Conservation (phyloP, 2,888 invertebrate genomes). For the Molanna angustata region DNA sequence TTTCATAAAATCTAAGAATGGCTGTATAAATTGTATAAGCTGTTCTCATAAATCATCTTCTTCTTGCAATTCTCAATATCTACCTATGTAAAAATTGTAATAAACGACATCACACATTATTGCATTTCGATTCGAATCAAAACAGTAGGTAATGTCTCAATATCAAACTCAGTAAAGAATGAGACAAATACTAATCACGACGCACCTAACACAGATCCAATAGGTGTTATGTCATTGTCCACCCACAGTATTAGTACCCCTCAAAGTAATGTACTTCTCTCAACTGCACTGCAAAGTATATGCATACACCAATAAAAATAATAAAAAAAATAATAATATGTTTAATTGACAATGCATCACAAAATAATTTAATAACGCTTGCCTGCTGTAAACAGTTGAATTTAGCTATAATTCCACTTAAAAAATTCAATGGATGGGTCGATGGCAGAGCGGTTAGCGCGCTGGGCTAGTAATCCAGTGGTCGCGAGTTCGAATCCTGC, state of each 20-base stretch:
- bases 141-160: too few relatives aligned
- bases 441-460: too few relatives aligned
- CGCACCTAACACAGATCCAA: not conserved
- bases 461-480: too few relatives aligned
- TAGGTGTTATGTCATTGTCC: not conserved
- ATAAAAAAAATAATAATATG: too few relatives aligned
- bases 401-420: not conserved
- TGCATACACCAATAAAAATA: not conserved
- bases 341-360: too few relatives aligned
- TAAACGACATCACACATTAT: slow-evolving; percentile 1
- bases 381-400: slow-evolving; percentile 2
- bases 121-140: not conserved
- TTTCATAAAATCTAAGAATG: slow-evolving; percentile 2
- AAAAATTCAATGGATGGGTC: not conserved
- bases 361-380: slow-evolving; percentile 3
- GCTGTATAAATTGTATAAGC: slow-evolving; percentile 1
- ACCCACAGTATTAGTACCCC: not conserved
- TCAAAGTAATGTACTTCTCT: not conserved
- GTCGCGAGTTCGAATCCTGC: too few relatives aligned
- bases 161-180: too few relatives aligned
- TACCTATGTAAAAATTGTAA: slow-evolving; percentile 5
- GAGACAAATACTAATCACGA: not conserved
- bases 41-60: not conserved
- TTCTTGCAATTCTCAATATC: not conserved
- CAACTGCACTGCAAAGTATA: slow-evolving; percentile 3